phyloP scores from a whole-genome alignment of 2,888 invertebrate species.

The Amorpha juglandis region DNA sequence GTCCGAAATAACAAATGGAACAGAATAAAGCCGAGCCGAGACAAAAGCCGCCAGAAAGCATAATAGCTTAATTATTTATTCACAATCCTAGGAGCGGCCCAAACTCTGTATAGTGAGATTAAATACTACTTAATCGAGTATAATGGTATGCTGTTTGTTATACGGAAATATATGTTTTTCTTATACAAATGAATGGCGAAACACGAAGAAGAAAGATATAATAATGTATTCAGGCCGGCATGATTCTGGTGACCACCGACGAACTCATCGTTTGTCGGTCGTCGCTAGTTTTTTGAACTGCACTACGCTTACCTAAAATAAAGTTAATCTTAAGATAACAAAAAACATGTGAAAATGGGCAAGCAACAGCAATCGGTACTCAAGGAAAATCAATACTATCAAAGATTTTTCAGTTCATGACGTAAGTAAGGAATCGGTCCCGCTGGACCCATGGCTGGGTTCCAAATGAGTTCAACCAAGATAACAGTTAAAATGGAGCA shows the following conservation, averaged over 20 bases:
- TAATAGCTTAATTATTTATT: constrained; percentile 52
- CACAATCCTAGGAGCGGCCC: constrained; percentile 32
- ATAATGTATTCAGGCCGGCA: too few species aligned
- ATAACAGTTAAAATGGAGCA: constrained; percentile 39
- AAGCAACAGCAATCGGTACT: not conserved
- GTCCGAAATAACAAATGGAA: constrained; percentile 38
- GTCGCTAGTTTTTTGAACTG: too few species aligned
- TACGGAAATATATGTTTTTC: too few species aligned
- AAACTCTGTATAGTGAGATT: not conserved
- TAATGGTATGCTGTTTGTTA: constrained; percentile 15
- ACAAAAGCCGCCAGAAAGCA: constrained; percentile 42
- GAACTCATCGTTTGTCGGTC: too few species aligned
- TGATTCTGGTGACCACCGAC: too few species aligned
- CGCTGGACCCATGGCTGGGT: constrained; percentile 47
- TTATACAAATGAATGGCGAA: too few species aligned
- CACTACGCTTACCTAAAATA: too few species aligned
- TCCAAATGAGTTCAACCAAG: constrained; percentile 51
- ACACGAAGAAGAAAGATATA: too few species aligned
- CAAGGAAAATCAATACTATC: constrained; percentile 19
- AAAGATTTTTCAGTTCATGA: constrained; percentile 34
- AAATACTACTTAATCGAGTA: not conserved
- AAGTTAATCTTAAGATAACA: too few species aligned
- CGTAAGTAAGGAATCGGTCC: constrained; percentile 38
- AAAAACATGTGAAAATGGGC: not conserved
- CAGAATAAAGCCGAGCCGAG: constrained; percentile 29